phyloP scores from a whole-genome alignment of 2,113 vertebrate genomes.

The Theristicus caerulescens region DNA sequence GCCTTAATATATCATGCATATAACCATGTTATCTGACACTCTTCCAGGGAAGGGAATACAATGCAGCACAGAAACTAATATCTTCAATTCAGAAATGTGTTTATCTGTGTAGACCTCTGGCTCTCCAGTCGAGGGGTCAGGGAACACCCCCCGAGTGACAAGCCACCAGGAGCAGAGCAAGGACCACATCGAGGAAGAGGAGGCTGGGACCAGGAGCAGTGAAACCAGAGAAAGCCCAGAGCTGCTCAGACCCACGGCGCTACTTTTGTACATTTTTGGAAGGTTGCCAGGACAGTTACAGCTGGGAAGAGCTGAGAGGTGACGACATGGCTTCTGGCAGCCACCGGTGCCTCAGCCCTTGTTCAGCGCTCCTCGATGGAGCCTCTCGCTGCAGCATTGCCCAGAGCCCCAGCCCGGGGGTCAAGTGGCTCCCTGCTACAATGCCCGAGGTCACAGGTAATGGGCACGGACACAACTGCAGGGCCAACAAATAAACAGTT shows the following conservation, averaged over 20 bases:
- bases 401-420: no score
- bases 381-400: fast-evolving
- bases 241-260: fast-evolving
- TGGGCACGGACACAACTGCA: neutral
- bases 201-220: neutral
- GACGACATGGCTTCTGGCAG: neutral
- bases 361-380: neutral
- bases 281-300: neutral
- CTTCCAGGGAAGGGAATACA: neutral
- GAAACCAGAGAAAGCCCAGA: neutral
- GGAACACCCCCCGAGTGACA: neutral
- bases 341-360: neutral
- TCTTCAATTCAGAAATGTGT: neutral
- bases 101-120: neutral
- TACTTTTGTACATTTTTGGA: neutral
- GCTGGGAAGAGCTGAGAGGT: neutral
- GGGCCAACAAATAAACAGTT: neutral
- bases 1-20: neutral
- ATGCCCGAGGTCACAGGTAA: fast-evolving
- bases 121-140: neutral
- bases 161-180: neutral
- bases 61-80: neutral
- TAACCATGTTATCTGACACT: neutral
- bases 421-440: neutral
- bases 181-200: neutral